Evolutionary conservation across 2,797 vertebrate species (phyloP).

Genomic region (Alca torda): DNA sequence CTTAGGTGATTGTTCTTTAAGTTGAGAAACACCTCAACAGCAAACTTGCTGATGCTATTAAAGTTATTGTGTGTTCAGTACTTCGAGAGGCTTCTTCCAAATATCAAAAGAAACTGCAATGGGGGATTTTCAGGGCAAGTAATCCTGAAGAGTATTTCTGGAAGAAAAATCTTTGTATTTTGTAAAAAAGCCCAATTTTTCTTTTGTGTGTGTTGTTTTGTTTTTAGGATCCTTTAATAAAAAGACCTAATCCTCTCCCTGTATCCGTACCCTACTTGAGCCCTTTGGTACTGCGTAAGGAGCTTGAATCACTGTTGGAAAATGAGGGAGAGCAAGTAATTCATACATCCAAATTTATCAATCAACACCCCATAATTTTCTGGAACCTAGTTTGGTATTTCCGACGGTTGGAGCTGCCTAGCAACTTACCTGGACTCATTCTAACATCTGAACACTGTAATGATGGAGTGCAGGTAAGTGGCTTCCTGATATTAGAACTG

Average conservation of each 20-base stretch:
- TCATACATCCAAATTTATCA: conserved; percentile 95
- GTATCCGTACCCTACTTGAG: conserved; percentile 97
- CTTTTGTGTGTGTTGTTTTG: not conserved
- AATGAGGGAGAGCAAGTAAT: conserved; percentile 98
- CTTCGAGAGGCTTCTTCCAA: not conserved
- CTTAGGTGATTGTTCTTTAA: not conserved
- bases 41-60: not conserved
- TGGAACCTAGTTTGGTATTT: conserved; percentile 99
- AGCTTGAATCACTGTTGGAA: conserved; percentile 94
- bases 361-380: conserved; percentile 98
- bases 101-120: not conserved
- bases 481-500: accelerated
- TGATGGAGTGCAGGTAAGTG: conserved; percentile 88
- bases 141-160: not conserved
- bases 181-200: not conserved
- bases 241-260: conserved; percentile 87
- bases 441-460: conserved; percentile 97
- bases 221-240: conserved; percentile 86
- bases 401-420: conserved; percentile 90
- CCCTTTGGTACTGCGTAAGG: conserved; percentile 94
- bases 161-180: not conserved
- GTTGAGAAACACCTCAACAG: not conserved
- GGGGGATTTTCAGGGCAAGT: not conserved
- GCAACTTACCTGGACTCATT: conserved; percentile 93
- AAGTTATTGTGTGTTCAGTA: not conserved